Evolutionary conservation across 2,113 vertebrate species (phyloP).

Genomic region (Lampris incognitus): DNA sequence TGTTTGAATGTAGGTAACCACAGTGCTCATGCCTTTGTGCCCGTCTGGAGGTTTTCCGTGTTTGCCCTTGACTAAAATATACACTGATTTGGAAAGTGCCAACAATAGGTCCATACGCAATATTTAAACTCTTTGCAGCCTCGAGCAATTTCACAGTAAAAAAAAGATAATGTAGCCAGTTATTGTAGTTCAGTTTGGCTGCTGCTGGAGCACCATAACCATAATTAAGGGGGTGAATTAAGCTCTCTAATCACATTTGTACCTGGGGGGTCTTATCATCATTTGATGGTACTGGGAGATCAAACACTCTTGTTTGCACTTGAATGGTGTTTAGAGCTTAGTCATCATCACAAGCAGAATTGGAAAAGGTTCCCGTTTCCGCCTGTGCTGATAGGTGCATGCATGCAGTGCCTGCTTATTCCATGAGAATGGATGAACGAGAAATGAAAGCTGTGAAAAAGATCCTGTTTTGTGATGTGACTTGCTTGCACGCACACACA

Average conservation of each 20-base stretch:
- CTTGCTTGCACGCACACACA: not conserved
- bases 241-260: constrained; percentile 1
- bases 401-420: constrained; percentile 5
- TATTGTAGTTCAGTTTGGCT: constrained; percentile 7
- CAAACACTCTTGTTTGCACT: constrained; percentile 8
- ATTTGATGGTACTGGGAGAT: not conserved
- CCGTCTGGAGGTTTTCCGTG: constrained; percentile 60
- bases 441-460: constrained; percentile 51
- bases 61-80: constrained; percentile 45
- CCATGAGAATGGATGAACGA: constrained; percentile 11
- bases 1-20: constrained; percentile 46
- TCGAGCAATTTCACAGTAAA: constrained; percentile 45
- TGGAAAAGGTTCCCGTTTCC: constrained; percentile 14
- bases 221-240: constrained; percentile 21
- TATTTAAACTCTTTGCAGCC: constrained; percentile 28
- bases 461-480: constrained; percentile 39
- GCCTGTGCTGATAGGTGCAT: not conserved
- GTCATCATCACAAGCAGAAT: constrained; percentile 6
- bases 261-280: constrained; percentile 14
- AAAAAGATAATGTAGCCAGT: constrained; percentile 27
- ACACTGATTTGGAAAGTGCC: constrained; percentile 7
- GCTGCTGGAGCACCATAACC: constrained; percentile 10
- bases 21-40: constrained; percentile 29
- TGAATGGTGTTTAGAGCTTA: constrained; percentile 34
- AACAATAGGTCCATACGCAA: constrained; percentile 24